phyloP scores from a whole-genome alignment of 2,113 vertebrate genomes.

The Rhegmatorhina hoffmannsi region DNA sequence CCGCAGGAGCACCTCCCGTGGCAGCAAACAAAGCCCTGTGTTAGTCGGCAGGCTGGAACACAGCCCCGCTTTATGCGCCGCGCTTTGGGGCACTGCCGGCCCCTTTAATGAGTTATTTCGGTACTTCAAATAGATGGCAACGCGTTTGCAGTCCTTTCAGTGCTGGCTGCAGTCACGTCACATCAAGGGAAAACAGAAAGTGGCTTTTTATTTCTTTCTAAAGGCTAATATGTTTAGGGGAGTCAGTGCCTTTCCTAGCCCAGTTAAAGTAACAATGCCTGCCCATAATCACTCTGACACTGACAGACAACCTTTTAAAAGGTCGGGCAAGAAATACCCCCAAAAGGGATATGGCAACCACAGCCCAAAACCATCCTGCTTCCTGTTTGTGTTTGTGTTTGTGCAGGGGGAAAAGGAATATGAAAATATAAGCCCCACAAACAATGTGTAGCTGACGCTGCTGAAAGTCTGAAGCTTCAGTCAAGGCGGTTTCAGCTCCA shows the following conservation, averaged over 20 bases:
- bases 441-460: not conserved
- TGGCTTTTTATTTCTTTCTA: not conserved
- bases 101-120: not conserved
- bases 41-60: slow-evolving; percentile 13
- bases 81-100: not conserved
- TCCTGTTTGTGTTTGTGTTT: not conserved
- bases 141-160: not conserved
- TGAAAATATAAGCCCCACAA: not conserved
- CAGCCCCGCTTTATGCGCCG: not conserved
- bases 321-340: not conserved
- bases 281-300: not conserved
- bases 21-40: slow-evolving; percentile 42
- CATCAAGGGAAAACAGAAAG: not conserved
- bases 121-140: slow-evolving; percentile 34
- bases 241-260: not conserved
- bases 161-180: slow-evolving; percentile 3
- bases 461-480: not conserved
- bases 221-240: not conserved
- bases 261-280: not conserved
- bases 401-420: not conserved
- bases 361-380: not conserved
- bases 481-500: not conserved
- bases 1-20: not conserved
- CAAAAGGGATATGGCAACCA: not conserved
- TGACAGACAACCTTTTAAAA: not conserved